A percentile compares a stretch with the other conserved stretches of the same genome.
Conservation (phyloP, 2,888 invertebrate species). For the Aphidoletes aphidimyza region DNA sequence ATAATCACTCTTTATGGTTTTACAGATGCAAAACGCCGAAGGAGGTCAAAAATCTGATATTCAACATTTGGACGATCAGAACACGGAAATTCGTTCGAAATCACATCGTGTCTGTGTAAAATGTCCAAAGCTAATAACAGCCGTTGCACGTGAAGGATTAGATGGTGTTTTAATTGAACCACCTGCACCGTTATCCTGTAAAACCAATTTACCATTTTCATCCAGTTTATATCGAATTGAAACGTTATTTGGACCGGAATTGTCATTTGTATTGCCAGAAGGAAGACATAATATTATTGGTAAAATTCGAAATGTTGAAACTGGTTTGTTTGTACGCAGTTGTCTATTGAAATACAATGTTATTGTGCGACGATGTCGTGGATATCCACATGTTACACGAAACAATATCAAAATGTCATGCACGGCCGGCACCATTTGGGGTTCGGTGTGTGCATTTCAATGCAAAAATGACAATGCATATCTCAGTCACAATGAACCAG, state of each 20-base stretch:
- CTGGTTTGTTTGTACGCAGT: conserved; percentile 57
- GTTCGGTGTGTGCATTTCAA: conserved; percentile 58
- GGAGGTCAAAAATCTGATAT: no score
- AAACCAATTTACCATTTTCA: conserved; percentile 57
- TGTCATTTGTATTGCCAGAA: conserved; percentile 58
- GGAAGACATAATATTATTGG: conserved; percentile 58
- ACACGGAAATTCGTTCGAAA: no score
- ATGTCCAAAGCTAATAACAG: conserved; percentile 59
- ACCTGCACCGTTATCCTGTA: conserved; percentile 58
- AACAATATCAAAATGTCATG: conserved; percentile 57
- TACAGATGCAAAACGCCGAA: no score
- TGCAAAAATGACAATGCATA: conserved; percentile 57
- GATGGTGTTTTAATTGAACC: conserved; percentile 59
- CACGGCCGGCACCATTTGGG: conserved; percentile 58
- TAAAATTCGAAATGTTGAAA: conserved; percentile 58
- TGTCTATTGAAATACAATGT: conserved; percentile 59
- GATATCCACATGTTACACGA: conserved; percentile 57
- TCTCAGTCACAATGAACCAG: conserved; percentile 57
- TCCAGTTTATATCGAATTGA: conserved; percentile 57
- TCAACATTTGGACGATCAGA: no score
- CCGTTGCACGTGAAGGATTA: conserved; percentile 58
- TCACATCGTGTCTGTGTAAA: conserved; percentile 58
- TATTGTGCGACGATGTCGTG: conserved; percentile 58
- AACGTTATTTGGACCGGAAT: conserved; percentile 58
- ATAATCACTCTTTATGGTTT: no score